phyloP scores from a whole-genome alignment of 2,888 invertebrate species.

The Leptopilina drosophilae region DNA sequence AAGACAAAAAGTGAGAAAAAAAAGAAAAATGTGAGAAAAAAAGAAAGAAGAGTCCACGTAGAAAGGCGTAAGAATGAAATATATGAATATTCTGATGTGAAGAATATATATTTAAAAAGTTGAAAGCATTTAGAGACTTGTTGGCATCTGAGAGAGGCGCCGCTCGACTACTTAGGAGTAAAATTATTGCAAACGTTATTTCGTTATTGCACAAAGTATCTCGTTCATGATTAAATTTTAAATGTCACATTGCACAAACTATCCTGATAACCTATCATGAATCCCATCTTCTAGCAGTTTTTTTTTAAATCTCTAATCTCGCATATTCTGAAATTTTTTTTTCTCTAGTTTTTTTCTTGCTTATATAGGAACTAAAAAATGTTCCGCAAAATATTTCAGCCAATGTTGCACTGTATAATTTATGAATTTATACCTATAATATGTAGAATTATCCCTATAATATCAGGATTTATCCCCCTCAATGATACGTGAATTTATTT shows the following conservation, averaged over 20 bases:
- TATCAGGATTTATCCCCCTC: too few relatives aligned
- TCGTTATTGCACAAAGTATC: slow-evolving; percentile 35
- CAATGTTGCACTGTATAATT: too few relatives aligned
- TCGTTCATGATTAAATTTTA: slow-evolving; percentile 5
- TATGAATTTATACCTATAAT: too few relatives aligned
- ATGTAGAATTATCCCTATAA: too few relatives aligned
- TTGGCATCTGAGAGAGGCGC: slow-evolving; percentile 27
- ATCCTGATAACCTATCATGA: slow-evolving; percentile 29
- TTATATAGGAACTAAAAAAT: neutral
- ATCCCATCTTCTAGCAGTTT: neutral
- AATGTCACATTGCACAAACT: slow-evolving; percentile 29
- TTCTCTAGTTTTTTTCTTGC: neutral
- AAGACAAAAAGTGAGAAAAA: too few relatives aligned
- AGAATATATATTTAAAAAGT: slow-evolving; percentile 25
- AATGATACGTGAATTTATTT: too few relatives aligned
- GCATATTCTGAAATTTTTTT: neutral
- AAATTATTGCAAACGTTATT: slow-evolving; percentile 25
- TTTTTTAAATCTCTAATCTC: slow-evolving; percentile 19
- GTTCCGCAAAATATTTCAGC: neutral
- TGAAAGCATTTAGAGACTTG: slow-evolving; percentile 31
- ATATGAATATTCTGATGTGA: neutral
- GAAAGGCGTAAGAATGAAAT: too few relatives aligned
- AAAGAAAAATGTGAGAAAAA: too few relatives aligned
- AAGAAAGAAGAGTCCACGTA: too few relatives aligned
- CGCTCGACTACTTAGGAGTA: slow-evolving; percentile 33